Conservation (phyloP, 2,797 vertebrate species). For the Phaenicophaeus curvirostris region DNA sequence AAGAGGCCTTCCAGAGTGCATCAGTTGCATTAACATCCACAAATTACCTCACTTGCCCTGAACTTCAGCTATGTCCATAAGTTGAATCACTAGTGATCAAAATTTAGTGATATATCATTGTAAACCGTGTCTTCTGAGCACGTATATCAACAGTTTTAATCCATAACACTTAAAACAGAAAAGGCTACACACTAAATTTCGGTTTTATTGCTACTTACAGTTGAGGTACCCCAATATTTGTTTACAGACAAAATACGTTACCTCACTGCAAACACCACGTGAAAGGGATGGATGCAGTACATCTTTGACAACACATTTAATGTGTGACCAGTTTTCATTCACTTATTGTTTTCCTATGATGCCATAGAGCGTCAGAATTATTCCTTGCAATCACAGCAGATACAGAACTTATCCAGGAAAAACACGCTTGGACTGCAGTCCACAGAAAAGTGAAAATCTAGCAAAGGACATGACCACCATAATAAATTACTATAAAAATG, state of each 20-base stretch:
- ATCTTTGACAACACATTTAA: not conserved
- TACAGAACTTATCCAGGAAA: not conserved
- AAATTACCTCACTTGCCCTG: not conserved
- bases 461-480: not conserved
- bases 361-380: not conserved
- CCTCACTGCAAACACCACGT: not conserved
- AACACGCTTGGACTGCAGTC: not conserved
- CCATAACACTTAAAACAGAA: not conserved
- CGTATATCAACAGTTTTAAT: not conserved
- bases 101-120: rapidly evolving
- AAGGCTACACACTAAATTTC: not conserved
- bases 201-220: not conserved
- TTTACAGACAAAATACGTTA: not conserved
- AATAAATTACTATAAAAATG: not conserved
- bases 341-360: not conserved
- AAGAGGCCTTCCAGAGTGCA: not conserved
- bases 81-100: not conserved
- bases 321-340: not conserved
- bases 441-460: not conserved
- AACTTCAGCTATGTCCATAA: not conserved
- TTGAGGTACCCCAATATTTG: not conserved
- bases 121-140: not conserved
- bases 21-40: not conserved
- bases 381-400: not conserved
- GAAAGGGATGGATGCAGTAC: not conserved